Conservation (phyloP, 2,797 vertebrate species). For the Cheirogaleus major region DNA sequence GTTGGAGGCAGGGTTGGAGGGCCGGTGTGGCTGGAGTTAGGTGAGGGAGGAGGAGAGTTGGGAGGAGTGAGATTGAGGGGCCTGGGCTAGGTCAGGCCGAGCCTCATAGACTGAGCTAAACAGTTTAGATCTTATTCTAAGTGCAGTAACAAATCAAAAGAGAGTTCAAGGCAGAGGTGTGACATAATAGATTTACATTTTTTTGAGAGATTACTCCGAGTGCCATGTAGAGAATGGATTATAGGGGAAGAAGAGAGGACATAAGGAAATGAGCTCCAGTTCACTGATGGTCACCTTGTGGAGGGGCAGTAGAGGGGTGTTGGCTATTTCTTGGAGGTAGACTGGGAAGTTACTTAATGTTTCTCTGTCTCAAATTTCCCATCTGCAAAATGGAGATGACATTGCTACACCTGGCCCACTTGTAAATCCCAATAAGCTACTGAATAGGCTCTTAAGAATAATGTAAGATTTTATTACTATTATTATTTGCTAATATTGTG, state of each 20-base stretch:
- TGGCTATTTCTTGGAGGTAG: background rate
- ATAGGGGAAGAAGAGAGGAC: too few relatives aligned
- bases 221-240: background rate
- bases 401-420: background rate
- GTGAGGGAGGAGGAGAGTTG: background rate
- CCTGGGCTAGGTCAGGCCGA: background rate
- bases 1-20: background rate
- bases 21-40: background rate
- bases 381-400: background rate
- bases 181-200: background rate
- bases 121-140: background rate
- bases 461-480: background rate
- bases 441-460: background rate
- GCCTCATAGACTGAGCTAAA: background rate
- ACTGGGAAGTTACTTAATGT: background rate
- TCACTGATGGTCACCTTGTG: background rate
- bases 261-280: background rate
- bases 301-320: background rate
- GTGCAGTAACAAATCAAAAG: background rate
- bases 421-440: background rate
- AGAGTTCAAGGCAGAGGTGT: background rate
- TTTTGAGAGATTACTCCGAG: background rate
- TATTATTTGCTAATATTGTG: background rate
- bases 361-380: constrained; percentile 5
- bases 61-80: background rate